Evolutionary conservation across 1,140 invertebrate genomes (phyloP), one percentile per base, ranked within the genome.

Genomic region (Drosophila asahinai): DNA sequence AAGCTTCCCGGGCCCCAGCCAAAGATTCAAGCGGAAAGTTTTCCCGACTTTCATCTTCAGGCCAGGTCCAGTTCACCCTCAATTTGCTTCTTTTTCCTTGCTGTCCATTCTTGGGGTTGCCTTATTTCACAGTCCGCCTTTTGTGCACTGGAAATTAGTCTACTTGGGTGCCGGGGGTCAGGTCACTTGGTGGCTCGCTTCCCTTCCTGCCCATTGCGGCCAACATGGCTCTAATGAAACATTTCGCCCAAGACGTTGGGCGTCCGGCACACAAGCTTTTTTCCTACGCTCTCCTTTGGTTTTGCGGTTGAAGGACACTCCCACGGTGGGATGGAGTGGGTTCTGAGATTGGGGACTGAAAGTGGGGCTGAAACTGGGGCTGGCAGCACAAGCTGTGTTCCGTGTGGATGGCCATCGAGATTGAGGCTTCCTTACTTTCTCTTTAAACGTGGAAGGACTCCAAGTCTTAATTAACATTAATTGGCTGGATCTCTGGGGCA

Each of bases 121-220:
- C 73, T 80, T 83, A 40, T 64, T 48, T 58, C 64, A 67, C 43
- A 63, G 76, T 68, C 63, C 73, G 66, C 30, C 81, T 73, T 86
- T 89, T 90, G 72, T 84, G 74, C 66, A 64, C 81, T 84, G 86
- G 52, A 89, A 89, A 89, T 89, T 89, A 89, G 81, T 89, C 74
- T 58, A 38, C 42, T 15, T 47, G 38, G 38, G 40, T 42, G 47
- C 17, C 36, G 61, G 47, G 22, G 38, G 27, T 47, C 25, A 57
- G 55, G 38, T 43, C 52, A 55, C 59, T 43, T 27, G 40, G 27
- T 27, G 40, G 51, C 45, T 54, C 51, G 52, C 51, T 58, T 42
- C 36, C 43, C 22, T 22, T 58, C 45, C 65, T 62, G 66, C 70
- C 79, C 81, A 89, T 83, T 87, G 83, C 65, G 83, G 84, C 81